Conservation (phyloP, 1,140 invertebrate species). For the Choristoneura fumiferana region DNA sequence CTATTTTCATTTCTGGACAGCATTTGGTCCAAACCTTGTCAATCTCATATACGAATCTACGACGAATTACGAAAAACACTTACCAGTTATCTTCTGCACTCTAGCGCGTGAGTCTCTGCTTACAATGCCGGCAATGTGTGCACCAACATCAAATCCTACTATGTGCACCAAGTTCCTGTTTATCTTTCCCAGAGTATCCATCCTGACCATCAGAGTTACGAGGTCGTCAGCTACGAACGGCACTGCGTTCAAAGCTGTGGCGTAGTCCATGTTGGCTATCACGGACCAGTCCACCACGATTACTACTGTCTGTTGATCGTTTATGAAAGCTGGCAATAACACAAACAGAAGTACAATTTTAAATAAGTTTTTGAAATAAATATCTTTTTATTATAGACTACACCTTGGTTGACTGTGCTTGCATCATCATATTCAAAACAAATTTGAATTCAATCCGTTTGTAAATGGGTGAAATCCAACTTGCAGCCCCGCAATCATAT, state of each 20-base stretch:
- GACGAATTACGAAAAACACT: too few species aligned
- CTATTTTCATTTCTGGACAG: too few species aligned
- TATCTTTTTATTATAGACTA: too few species aligned
- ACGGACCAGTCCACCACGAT: not conserved
- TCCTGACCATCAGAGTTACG: not conserved
- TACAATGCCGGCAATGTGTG: slow-evolving; percentile 1
- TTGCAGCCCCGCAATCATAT: too few species aligned
- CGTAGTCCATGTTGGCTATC: not conserved
- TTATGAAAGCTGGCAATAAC: slow-evolving; percentile 9
- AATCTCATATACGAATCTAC: too few species aligned
- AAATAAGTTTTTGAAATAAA: too few species aligned
- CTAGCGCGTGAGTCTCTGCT: not conserved
- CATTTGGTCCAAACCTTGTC: too few species aligned
- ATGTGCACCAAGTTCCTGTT: not conserved
- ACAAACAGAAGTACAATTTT: not conserved
- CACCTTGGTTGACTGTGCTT: too few species aligned
- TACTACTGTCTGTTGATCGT: not conserved
- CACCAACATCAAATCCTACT: slow-evolving; percentile 3
- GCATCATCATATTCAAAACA: too few species aligned
- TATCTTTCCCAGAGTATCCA: not conserved
- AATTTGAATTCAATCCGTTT: too few species aligned
- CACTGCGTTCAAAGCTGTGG: not conserved
- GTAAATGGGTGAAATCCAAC: too few species aligned
- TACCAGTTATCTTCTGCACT: slow-evolving; percentile 8
- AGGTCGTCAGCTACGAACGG: slow-evolving; percentile 1